phyloP scores from a whole-genome alignment of 2,888 invertebrate species.

The Synanthedon myopaeformis region DNA sequence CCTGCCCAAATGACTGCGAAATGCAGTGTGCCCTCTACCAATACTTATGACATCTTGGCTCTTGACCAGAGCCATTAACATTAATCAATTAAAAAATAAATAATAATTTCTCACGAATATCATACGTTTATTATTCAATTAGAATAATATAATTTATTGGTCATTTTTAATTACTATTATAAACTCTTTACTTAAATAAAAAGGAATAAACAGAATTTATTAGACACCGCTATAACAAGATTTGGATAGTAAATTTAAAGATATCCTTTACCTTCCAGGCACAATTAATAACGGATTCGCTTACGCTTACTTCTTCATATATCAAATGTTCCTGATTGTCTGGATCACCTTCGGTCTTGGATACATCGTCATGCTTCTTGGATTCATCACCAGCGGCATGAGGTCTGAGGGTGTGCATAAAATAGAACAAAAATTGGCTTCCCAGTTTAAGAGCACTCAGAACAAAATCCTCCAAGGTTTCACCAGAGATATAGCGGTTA shows the following conservation, averaged over 20 bases:
- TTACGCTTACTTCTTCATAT: constrained; percentile 76
- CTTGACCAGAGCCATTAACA: too few relatives aligned
- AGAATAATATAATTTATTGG: too few relatives aligned
- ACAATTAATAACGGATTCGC: constrained; percentile 61
- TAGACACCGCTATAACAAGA: not conserved
- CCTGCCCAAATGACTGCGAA: too few relatives aligned
- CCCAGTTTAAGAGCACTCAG: constrained; percentile 83
- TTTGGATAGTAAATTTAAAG: not conserved
- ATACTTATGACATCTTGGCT: too few relatives aligned
- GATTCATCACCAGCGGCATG: constrained; percentile 84
- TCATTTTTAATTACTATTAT: too few relatives aligned
- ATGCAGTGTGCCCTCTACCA: too few relatives aligned
- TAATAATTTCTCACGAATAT: too few relatives aligned
- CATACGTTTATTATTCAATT: too few relatives aligned
- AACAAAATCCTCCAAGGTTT: constrained; percentile 81
- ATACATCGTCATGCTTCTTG: constrained; percentile 90
- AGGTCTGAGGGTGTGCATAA: constrained; percentile 78
- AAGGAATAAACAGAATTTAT: too few relatives aligned
- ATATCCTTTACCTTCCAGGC: constrained; percentile 39
- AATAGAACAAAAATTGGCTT: constrained; percentile 81
- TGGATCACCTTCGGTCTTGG: constrained; percentile 95
- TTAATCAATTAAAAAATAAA: too few relatives aligned
- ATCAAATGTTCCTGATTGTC: constrained; percentile 83
- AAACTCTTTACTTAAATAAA: not conserved
- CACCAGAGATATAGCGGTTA: constrained; percentile 78